A percentile compares a stretch with the other conserved stretches of the same genome.
These are phyloP conservation scores for Chloroceryle inda DNA, from an alignment of 2,797 vertebrate genomes.

Conservation along the genomic window DNA sequence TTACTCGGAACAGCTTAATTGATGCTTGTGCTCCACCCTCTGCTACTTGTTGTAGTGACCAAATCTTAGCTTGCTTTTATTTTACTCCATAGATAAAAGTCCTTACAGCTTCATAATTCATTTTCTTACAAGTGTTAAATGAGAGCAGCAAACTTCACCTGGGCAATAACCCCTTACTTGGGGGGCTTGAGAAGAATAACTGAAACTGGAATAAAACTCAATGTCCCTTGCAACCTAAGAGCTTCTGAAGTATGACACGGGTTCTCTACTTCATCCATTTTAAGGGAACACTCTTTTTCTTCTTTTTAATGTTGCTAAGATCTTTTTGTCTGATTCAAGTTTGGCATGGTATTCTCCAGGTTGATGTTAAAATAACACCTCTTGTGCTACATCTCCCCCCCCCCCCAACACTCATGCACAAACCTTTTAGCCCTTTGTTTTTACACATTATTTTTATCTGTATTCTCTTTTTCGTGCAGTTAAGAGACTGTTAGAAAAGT, in stretches of 20 bases:
- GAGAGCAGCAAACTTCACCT: neutral
- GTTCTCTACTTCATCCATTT: neutral
- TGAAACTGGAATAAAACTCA: neutral
- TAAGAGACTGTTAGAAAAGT: neutral
- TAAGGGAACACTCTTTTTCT: neutral
- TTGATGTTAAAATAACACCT: neutral
- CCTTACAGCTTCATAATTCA: neutral
- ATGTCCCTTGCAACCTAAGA: neutral
- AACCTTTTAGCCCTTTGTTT: neutral
- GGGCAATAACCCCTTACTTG: neutral
- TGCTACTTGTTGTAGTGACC: neutral
- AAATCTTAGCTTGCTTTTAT: neutral
- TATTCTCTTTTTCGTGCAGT: fast-evolving
- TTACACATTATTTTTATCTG: neutral
- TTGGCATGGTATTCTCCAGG: neutral
- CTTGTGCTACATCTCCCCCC: neutral
- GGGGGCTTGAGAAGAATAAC: neutral
- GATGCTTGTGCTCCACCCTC: no score
- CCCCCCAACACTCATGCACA: neutral
- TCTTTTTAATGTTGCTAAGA: neutral
- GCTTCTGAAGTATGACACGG: neutral
- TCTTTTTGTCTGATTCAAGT: neutral
- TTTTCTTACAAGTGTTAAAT: neutral
- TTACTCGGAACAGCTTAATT: neutral
- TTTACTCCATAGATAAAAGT: neutral